Evolutionary conservation across 2,797 vertebrate genomes (phyloP).

Genomic region (Smutsia gigantea): DNA sequence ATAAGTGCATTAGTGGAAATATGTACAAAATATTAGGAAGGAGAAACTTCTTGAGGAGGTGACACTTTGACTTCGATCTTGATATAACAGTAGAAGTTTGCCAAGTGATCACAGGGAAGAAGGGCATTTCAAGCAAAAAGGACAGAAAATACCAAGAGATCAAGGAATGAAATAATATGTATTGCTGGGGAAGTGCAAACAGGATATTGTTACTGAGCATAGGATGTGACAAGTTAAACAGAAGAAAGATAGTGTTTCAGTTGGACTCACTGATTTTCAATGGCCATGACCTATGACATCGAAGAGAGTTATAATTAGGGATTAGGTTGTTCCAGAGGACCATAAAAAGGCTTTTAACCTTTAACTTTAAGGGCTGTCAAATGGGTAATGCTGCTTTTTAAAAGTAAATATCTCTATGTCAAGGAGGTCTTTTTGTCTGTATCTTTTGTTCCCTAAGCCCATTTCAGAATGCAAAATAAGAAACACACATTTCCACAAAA

Average conservation of each 20-base stretch:
- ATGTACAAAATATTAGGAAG: not conserved
- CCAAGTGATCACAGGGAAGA: not conserved
- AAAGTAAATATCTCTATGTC: not conserved
- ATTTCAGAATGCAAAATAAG: not conserved
- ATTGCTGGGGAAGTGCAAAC: not conserved
- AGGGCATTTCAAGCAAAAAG: not conserved
- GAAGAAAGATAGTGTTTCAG: constrained; percentile 3
- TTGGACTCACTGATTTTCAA: constrained; percentile 40
- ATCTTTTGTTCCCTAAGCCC: not conserved
- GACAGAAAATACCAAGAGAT: not conserved
- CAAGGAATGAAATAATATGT: constrained; percentile 43
- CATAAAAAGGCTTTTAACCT: not conserved
- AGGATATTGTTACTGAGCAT: constrained; percentile 25
- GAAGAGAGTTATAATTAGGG: constrained; percentile 1
- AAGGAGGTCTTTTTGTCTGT: not conserved
- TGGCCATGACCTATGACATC: not conserved
- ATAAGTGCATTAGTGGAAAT: constrained; percentile 13
- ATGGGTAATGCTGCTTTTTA: not conserved
- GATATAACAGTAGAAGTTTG: not conserved
- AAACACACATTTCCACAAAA: constrained; percentile 15
- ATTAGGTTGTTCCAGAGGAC: not conserved
- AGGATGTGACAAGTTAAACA: constrained; percentile 28
- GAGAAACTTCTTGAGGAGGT: not conserved
- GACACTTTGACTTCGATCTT: not conserved
- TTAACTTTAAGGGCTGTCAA: not conserved